Conservation (phyloP, 2,888 invertebrate genomes). For the Apotomis turbidana region DNA sequence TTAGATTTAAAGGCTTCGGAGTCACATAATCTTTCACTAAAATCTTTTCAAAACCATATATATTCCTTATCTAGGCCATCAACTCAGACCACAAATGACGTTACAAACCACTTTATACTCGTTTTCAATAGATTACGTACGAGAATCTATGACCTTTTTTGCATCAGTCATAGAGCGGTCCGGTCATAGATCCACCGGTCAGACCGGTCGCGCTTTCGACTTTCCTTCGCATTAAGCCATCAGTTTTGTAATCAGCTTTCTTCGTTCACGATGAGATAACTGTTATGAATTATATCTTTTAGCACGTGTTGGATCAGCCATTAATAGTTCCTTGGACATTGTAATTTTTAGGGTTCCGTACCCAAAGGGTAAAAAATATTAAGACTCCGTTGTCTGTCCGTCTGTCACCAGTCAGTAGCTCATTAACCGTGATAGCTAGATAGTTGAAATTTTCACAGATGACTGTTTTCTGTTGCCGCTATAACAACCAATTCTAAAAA, state of each 20-base stretch:
- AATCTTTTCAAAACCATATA: background rate
- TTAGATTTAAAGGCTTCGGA: too few species aligned
- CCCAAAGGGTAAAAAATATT: too few species aligned
- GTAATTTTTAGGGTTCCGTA: too few species aligned
- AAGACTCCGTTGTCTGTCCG: too few species aligned
- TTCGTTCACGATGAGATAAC: constrained; percentile 72
- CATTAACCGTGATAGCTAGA: too few species aligned
- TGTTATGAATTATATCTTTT: constrained; percentile 47
- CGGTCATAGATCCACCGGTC: constrained; percentile 35
- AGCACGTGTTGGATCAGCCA: constrained; percentile 23
- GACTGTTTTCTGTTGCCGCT: too few species aligned
- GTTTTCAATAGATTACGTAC: constrained; percentile 7
- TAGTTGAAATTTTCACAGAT: too few species aligned
- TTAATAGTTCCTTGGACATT: constrained; percentile 37
- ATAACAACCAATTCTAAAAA: too few species aligned
- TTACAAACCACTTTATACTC: background rate
- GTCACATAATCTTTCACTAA: too few species aligned
- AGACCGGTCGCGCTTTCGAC: constrained; percentile 77
- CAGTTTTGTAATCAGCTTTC: constrained; percentile 75
- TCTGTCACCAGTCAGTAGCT: too few species aligned
- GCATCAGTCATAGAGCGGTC: constrained; percentile 50
- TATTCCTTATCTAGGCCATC: constrained; percentile 1
- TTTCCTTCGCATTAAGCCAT: constrained; percentile 74
- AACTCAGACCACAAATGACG: constrained; percentile 6
- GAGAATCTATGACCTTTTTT: constrained; percentile 43